phyloP scores from a whole-genome alignment of 2,888 invertebrate species.

The Buathra laborator region DNA sequence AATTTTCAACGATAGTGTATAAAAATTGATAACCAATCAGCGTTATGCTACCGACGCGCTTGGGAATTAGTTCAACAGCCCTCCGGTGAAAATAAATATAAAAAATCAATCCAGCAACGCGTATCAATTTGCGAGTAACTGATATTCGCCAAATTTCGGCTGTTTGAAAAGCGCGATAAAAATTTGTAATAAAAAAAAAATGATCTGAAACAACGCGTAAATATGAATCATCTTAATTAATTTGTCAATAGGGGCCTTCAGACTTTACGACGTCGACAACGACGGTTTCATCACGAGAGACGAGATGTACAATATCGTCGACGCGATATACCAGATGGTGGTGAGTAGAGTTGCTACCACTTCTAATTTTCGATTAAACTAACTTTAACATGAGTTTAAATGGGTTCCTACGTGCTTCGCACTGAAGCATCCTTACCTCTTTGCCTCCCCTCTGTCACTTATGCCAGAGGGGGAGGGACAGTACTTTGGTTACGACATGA shows the following conservation, averaged over 20 bases:
- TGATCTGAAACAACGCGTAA: not conserved
- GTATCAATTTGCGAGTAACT: too few relatives aligned
- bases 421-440: not conserved
- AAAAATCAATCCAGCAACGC: too few relatives aligned
- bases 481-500: constrained; percentile 30
- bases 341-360: constrained; percentile 88
- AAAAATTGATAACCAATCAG: too few relatives aligned
- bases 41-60: too few relatives aligned
- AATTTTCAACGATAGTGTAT: too few relatives aligned
- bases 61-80: too few relatives aligned
- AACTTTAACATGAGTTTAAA: constrained; percentile 52
- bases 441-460: not conserved
- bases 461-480: constrained; percentile 6
- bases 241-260: constrained; percentile 94
- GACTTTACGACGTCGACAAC: constrained; percentile 97
- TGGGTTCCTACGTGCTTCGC: constrained; percentile 6
- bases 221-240: constrained; percentile 27
- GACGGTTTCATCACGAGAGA: constrained; percentile 98
- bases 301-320: constrained; percentile 98
- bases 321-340: constrained; percentile 99
- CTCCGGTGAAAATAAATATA: too few relatives aligned
- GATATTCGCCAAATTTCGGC: too few relatives aligned
- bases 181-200: too few relatives aligned
- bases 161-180: too few relatives aligned
- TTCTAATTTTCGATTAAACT: constrained; percentile 56